Evolutionary conservation across 2,797 vertebrate species (phyloP).

Genomic region (Xiphophorus birchmanni): DNA sequence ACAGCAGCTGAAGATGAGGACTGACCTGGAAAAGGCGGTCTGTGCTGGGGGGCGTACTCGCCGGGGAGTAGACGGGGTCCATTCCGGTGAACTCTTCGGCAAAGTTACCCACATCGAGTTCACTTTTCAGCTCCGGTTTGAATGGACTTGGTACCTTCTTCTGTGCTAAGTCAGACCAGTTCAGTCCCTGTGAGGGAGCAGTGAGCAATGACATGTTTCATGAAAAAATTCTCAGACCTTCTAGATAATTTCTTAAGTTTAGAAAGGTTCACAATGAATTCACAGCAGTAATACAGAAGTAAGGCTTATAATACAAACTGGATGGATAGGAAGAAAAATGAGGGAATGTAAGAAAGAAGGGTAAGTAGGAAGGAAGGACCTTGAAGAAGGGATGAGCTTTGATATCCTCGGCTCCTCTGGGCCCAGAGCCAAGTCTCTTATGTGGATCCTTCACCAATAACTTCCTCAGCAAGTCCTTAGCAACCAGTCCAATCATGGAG

Average conservation of each 20-base stretch:
- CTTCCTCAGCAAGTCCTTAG: constrained; percentile 89
- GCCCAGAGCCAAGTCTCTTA: constrained; percentile 88
- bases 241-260: neutral
- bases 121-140: constrained; percentile 88
- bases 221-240: neutral
- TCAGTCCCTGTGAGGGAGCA: constrained; percentile 78
- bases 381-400: constrained; percentile 90
- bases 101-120: constrained; percentile 92
- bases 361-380: constrained; percentile 64
- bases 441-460: constrained; percentile 92
- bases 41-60: constrained; percentile 88
- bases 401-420: constrained; percentile 87
- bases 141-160: constrained; percentile 88
- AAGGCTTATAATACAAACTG: neutral
- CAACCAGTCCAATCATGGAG: constrained; percentile 84
- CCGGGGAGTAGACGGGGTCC: constrained; percentile 92
- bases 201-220: neutral
- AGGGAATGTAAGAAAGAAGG: neutral
- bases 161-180: constrained; percentile 87
- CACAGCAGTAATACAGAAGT: neutral
- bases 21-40: constrained; percentile 89
- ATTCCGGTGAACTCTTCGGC: constrained; percentile 93
- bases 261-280: neutral
- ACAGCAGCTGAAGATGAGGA: neutral
- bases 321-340: neutral